Base-by-base conservation (phyloP, 37 sponge, comb jelly and placozoan genomes). In the Spongilla lacustris region DNA sequence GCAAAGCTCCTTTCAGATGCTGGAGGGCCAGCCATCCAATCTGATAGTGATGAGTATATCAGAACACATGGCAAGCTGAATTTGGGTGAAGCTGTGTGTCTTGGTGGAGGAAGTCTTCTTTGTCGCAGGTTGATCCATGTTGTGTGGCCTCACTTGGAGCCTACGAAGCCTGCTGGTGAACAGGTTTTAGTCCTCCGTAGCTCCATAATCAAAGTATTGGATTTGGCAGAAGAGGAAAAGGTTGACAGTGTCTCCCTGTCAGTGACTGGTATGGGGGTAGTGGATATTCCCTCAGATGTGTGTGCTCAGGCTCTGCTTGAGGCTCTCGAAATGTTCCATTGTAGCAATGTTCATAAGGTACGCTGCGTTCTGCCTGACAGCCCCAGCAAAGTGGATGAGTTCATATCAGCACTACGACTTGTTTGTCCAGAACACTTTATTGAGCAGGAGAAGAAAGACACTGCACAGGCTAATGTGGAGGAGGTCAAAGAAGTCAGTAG, bases 91-190 rank as follows among this genome's bases (percentile, higher is more conserved):
- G 94, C 85, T 36, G 85, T 96, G 17, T 80, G 84, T 83, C 84
- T 88, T n/a, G 87, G 89, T 38, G 33, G 86, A 34, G 96, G 96
- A 0, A 76, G 79, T 1, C 84, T 96, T 0, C 85, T 89, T 66
- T 93, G 89, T 50, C 88, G 82, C 36, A 88, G 79, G 27, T 22
- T 96, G 24, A 88, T 96, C 68, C 96, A 96, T 88, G 87, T 89
- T 66, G 92, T 93, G 25, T 83, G 82, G n/a, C 91, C 96, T 36
- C 86, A 67, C 0, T 96, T 92, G 94, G 69, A 26, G 13, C 89
- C 87, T n/a, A 87, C 82, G 9, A 37, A 4, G 3, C 10, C 66
- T 1, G 4, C 1, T 21, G 37, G 32, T 37, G 90, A 89, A 75
- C 76, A 85, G 26, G 69, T 30, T n/a, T 17, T 71, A 2, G 68